Evolutionary conservation across 2,113 vertebrate genomes (phyloP), one percentile per base, ranked within the genome.

Genomic region (Lamprotornis superbus): DNA sequence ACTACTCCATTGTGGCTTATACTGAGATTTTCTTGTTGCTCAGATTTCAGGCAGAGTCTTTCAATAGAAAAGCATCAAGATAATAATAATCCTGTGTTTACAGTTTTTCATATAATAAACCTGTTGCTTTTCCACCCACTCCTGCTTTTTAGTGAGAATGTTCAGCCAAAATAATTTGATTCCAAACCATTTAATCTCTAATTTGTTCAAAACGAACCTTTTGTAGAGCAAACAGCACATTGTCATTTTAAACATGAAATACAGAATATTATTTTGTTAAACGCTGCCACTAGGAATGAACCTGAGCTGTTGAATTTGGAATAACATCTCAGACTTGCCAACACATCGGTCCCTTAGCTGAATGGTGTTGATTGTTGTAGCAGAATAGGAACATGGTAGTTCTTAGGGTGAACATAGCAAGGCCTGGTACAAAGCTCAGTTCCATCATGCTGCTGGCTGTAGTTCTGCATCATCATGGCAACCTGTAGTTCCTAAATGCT

Each of bases 381-480:
- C 16, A 76, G 3, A 71, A 19, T 8, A 65, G 42, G 49, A 57
- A 50, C 15, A 40, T 55, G 5, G 16, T 44, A 20, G n/a, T 52
- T 92, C 35, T 56, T 80, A 49, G n/a, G 42, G 17, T 53, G 68
- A 71, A 13, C 24, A 5, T 20, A 74, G 56, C 11, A 46, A 69
- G 23, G 37, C 68, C 30, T 73, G 37, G 15, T 69, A 37, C 10
- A 64, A 59, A 76, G 33, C 30, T 86, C 23, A 52, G 24, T 63
- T 57, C 70, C 24, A 30, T 61, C 63, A 15, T 8, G 12, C 74
- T 60, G 23, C 49, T 57, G n/a, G 31, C 19, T 46, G 4, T 33
- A 17, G 33, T 73, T 77, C 28, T 78, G 23, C 7, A 4, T 70
- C 44, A 40, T 50, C 22, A 35, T 0, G 0, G 10, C 1, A 1